Base-by-base conservation (phyloP, 1,140 invertebrate species). In the Drosophila kohkoa region DNA sequence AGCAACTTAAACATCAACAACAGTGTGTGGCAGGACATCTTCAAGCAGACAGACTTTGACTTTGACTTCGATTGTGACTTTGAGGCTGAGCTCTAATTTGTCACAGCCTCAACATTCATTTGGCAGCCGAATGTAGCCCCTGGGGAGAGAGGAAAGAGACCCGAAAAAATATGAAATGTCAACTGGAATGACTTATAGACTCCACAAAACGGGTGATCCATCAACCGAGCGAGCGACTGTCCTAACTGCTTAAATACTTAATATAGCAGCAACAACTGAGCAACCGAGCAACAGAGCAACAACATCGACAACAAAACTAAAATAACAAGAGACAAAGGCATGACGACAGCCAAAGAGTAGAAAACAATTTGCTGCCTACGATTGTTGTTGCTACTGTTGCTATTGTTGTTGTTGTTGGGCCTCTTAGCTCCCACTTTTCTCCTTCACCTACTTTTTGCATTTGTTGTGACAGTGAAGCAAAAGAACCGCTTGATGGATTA, bases 161-260 rank as follows among this genome's bases (percentile, higher is more conserved):
- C 20, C 48, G 11, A 57, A 71, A 60, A 59, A 35, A 59, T 70
- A 87, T 75, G 66, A 71, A 86, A 88, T 80, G 79, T 73, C 77
- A 87, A 79, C 75, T 57, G 45, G 58, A 82, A 80, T 75, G 83
- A 88, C 77, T 72, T 76, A 88, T 80, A 58, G 83, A 77, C 73
- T 63, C 35, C 54, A 59, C 59, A 75, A 70, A 25, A 76, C 68
- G 62, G 55, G 51, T 82, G 57, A 75, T 75, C 66, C 66, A 63
- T 85, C 82, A 82, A 69, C 41, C 69, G 45, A 55, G 28, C 59
- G 38, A 63, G 30, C 35, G 35, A 77, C 72, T 71, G 80, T 70
- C 82, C 83, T 88, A 82, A 82, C 77, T 87, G 83, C 82, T 80
- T 87, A 87, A 87, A 88, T 87, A 70, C 79, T 86, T 77, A 82